Base-by-base conservation (phyloP, 1,140 invertebrate species). In the Oedothorax gibbosus region DNA sequence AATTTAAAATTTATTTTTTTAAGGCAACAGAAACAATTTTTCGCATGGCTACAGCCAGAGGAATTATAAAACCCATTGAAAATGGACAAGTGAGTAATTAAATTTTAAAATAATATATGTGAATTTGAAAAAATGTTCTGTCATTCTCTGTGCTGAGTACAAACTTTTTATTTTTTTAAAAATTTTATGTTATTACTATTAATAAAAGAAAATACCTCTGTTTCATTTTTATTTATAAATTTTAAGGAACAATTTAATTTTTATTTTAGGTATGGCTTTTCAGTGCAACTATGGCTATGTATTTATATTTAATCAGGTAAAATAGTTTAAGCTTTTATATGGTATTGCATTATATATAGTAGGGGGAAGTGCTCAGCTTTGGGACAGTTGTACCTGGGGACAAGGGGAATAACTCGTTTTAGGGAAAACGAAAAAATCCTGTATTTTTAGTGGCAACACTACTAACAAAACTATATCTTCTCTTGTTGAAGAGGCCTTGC, bases 21-120 rank as follows among this genome's bases (percentile, higher is more conserved):
- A 82, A 93, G 91, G 95, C 95, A 49, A 94, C 94, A 18, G 95
- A 96, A 91, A 94, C 94, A 8, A 88, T 95, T 21, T 95, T 94
- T 90, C 92, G 92, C 86, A 95, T 95, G 94, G 64, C 68, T 64
- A 91, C 93, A 53, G 91, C 91, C 7, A 90, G 94, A 87, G 92
- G 93, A 82, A 92, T 92, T 83, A 90, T 94, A 35, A 91, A 89
- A 11, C 91, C 92, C 11, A 89, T 95, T 85, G 91, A 91, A 51
- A 89, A 93, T 88, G 95, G 94, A 21, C 93, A 95, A 90, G 92
- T 90, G 84, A 86, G 88, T 71, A 57, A 56, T 62, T 18, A 14
- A 12, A 56, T 62, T n/a, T 15, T 50, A 20, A 56, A 51, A 35
- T 82, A 21, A 18, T 69, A 3, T 4, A n/a, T 50, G 14, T n/a